These are phyloP conservation scores for Barbus barbus DNA, from an alignment of 2,113 vertebrate species.

Conservation along the genomic window DNA sequence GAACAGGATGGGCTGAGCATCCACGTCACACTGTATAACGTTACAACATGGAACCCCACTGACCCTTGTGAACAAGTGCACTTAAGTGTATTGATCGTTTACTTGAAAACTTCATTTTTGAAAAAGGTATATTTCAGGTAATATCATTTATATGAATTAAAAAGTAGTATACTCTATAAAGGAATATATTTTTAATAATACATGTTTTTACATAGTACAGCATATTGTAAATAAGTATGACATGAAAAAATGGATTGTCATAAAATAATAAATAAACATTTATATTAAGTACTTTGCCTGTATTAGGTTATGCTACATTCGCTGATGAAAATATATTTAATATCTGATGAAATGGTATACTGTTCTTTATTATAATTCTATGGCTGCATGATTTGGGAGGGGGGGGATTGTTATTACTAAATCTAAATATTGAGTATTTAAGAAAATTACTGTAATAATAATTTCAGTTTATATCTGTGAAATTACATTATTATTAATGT, in stretches of 20 bases:
- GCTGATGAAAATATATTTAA: background rate
- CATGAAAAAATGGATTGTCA: background rate
- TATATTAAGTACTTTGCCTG: background rate
- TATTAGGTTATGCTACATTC: background rate
- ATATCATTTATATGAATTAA: background rate
- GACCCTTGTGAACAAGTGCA: background rate
- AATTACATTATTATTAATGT: no score
- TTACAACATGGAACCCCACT: background rate
- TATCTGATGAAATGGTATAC: background rate
- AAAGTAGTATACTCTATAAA: background rate
- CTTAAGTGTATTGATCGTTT: background rate
- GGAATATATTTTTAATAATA: no score
- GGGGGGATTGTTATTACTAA: no score
- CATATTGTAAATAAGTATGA: background rate
- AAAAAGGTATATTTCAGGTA: background rate
- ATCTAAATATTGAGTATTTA: no score
- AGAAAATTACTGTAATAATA: no score
- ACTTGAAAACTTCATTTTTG: background rate
- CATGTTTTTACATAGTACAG: background rate
- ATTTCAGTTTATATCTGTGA: no score
- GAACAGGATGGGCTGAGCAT: background rate
- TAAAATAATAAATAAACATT: background rate
- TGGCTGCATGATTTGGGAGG: no score
- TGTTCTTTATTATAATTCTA: background rate
- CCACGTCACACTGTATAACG: conserved; percentile 5